Percentiles rank a stretch among this genome's conserved stretches.
Conservation (phyloP, 2,888 invertebrate species). For the Axea sp. region DNA sequence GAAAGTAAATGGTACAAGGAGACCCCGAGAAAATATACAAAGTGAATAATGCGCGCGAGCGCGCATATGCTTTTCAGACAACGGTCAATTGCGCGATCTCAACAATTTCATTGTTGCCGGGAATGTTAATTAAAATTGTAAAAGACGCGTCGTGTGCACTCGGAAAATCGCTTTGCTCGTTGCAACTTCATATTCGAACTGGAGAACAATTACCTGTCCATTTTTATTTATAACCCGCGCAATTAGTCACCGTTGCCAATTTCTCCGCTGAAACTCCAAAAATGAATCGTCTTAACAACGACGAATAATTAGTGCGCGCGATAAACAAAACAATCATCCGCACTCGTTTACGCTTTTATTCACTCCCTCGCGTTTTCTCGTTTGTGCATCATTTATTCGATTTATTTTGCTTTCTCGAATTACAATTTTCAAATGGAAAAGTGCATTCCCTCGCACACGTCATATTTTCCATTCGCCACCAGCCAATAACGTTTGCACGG, state of each 20-base stretch:
- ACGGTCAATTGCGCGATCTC: constrained; percentile 58
- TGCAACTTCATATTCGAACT: constrained; percentile 28
- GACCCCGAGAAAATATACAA: constrained; percentile 60
- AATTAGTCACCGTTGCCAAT: constrained; percentile 20
- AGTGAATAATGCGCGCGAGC: constrained; percentile 47
- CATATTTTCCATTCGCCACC: too few species aligned
- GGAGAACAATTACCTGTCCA: constrained; percentile 15
- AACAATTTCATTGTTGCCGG: constrained; percentile 57
- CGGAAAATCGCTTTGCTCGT: constrained; percentile 32
- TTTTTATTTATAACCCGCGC: constrained; percentile 25
- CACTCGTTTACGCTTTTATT: too few species aligned
- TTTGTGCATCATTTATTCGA: too few species aligned
- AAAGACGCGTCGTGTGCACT: constrained; percentile 24
- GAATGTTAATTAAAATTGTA: constrained; percentile 59
- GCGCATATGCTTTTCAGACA: constrained; percentile 52
- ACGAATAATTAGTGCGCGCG: too few species aligned
- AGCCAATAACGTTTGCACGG: too few species aligned
- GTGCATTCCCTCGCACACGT: too few species aligned
- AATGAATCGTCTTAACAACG: too few species aligned
- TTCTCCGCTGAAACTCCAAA: too few species aligned
- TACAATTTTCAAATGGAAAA: too few species aligned
- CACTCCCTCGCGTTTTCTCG: too few species aligned
- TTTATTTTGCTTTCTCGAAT: too few species aligned
- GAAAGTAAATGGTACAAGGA: constrained; percentile 67
- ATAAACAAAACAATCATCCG: too few species aligned